Evolutionary conservation across 2,113 vertebrate genomes (phyloP), one percentile per base, ranked within the genome.

Genomic region (Triplophysa tibetana): DNA sequence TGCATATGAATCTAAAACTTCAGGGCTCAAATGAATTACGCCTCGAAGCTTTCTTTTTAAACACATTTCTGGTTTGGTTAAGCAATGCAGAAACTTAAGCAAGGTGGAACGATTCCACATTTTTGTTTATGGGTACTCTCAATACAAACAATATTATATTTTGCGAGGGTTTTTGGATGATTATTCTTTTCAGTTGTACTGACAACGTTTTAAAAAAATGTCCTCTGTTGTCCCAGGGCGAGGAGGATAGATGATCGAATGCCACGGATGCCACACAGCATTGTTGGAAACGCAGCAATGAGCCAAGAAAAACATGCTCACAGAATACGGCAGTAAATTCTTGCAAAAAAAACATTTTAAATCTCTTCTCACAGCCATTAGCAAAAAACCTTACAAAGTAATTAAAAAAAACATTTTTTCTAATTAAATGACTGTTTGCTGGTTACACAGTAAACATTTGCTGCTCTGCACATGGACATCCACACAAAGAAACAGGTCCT

Each of bases 181-280:
- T 13, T 33, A 33, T 50, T 65, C 29, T 58, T n/a, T 62, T 45
- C 1, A 7, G 17, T 33, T 26, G 68, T 5, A n/a, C 4, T 16
- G 24, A 21, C 65, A 70, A 72, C 50, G 23, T 54, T 14, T 77
- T 12, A 0, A 21, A 64, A 80, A 81, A 24, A 24, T 65, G 33
- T 33, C 33, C 24, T 50, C 48, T 81, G 82, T 81, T 81, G 56
- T 74, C 56, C 43, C 64, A 84, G 67, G n/a, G 63, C 48, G 41
- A 84, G 75, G 83, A 78, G 79, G 75, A 72, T 70, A 52, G 14
- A 76, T 24, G 72, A 24, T 84, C 48, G 50, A 78, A 84, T 84
- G 64, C 67, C 62, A 68, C 19, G 16, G 33, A 84, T 84, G 64
- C 70, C 75, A 69, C 75, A 69, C 24, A 78, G 45, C 48, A 29